Evolutionary conservation across 1,140 invertebrate genomes (phyloP).

Genomic region (Drosophila sucinea): DNA sequence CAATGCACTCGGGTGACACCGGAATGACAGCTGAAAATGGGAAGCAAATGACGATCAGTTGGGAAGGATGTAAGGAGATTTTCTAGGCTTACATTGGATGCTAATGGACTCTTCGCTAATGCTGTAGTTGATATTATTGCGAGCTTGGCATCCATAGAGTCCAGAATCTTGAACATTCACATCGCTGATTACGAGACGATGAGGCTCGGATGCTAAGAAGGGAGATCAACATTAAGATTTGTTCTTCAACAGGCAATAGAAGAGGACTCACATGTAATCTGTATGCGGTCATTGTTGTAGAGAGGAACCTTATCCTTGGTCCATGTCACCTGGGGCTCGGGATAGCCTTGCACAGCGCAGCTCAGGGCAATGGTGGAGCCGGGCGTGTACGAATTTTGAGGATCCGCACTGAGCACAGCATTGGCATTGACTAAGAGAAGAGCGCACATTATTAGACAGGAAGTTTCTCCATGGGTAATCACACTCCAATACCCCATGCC

Average conservation of each 20-base stretch:
- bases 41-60: neutral
- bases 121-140: constrained; percentile 87
- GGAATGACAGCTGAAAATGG: constrained; percentile 86
- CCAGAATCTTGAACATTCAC: constrained; percentile 89
- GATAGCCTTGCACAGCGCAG: constrained; percentile 91
- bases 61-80: neutral
- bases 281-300: constrained; percentile 58
- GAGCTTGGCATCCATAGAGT: constrained; percentile 90
- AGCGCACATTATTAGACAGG: neutral
- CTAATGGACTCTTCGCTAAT: constrained; percentile 86
- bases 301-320: constrained; percentile 87
- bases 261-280: constrained; percentile 61
- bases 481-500: constrained; percentile 33
- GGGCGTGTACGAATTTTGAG: constrained; percentile 84
- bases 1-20: constrained; percentile 91
- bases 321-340: constrained; percentile 89
- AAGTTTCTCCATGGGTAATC: neutral
- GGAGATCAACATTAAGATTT: no score
- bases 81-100: constrained; percentile 87
- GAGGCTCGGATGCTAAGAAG: constrained; percentile 82
- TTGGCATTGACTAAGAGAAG: constrained; percentile 85
- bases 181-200: constrained; percentile 87
- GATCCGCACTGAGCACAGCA: constrained; percentile 85
- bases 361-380: constrained; percentile 88
- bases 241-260: neutral